Conservation (phyloP, 1,140 invertebrate species). For the Oedothorax gibbosus region DNA sequence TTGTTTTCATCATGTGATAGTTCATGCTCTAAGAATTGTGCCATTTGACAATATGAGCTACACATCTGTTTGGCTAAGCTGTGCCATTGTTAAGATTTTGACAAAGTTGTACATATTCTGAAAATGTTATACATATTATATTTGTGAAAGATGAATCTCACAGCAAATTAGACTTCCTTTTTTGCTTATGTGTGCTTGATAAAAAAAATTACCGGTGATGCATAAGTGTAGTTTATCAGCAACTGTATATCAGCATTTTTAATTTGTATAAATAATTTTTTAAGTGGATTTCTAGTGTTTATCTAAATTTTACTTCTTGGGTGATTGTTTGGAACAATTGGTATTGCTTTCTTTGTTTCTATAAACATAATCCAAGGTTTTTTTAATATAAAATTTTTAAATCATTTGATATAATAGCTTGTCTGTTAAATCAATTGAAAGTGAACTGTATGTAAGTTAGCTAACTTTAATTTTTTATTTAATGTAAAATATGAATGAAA, state of each 20-base stretch:
- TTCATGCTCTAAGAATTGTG: conserved; percentile 42
- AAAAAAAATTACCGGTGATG: conserved; percentile 45
- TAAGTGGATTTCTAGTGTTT: conserved; percentile 1
- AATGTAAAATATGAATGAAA: not conserved
- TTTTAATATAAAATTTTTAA: not conserved
- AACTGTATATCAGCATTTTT: conserved; percentile 16
- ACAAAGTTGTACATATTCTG: conserved; percentile 24
- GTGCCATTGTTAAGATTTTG: conserved; percentile 42
- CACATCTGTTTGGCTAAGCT: conserved; percentile 45
- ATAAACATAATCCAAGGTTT: not conserved
- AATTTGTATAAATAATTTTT: not conserved
- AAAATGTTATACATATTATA: conserved; percentile 40
- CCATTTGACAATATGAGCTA: conserved; percentile 59
- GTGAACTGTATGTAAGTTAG: conserved; percentile 1
- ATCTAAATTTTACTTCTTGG: not conserved
- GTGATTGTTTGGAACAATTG: conserved; percentile 1
- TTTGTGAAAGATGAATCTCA: conserved; percentile 47
- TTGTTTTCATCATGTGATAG: conserved; percentile 43
- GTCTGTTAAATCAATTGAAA: too few species aligned
- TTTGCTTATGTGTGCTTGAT: conserved; percentile 37
- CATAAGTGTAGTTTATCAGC: conserved; percentile 23
- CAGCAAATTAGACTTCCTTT: conserved; percentile 18
- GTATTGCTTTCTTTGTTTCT: not conserved
- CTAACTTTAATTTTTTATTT: not conserved
- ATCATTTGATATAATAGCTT: not conserved